A percentile compares a stretch with the other conserved stretches of the same genome.
Evolutionary conservation across 2,113 vertebrate genomes (phyloP).

Genomic region (Oreotrochilus melanogaster): DNA sequence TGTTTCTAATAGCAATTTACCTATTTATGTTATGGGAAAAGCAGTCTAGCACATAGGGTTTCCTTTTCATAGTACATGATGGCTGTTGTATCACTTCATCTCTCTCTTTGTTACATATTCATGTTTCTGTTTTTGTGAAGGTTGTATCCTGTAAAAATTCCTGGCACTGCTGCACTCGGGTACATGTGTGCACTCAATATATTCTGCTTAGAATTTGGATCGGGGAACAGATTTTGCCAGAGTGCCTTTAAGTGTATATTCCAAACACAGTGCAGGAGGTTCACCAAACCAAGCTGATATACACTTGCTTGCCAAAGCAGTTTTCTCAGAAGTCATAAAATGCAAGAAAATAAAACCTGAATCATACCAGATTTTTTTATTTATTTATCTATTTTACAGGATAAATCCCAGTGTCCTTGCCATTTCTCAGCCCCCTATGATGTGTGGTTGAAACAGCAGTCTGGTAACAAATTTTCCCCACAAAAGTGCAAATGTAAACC

Average conservation of each 20-base stretch:
- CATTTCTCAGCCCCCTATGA: constrained; percentile 25
- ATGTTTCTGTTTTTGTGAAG: constrained; percentile 16
- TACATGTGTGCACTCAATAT: background rate
- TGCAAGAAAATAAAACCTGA: constrained; percentile 49
- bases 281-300: constrained; percentile 36
- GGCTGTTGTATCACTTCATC: background rate
- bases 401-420: constrained; percentile 44
- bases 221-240: constrained; percentile 16
- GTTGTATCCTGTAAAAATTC: constrained; percentile 24
- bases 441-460: constrained; percentile 45
- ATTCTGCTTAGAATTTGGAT: constrained; percentile 40
- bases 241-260: background rate
- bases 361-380: constrained; percentile 50
- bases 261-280: constrained; percentile 4
- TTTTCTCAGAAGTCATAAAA: constrained; percentile 50
- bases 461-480: constrained; percentile 42
- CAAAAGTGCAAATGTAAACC: constrained; percentile 48
- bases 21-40: background rate
- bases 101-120: background rate
- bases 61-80: background rate
- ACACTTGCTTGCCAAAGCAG: constrained; percentile 21
- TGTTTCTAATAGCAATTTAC: background rate
- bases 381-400: constrained; percentile 54
- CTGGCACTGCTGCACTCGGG: background rate
- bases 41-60: background rate